phyloP scores from a whole-genome alignment of 2,797 vertebrate genomes.

The Rhinophrynus dorsalis region DNA sequence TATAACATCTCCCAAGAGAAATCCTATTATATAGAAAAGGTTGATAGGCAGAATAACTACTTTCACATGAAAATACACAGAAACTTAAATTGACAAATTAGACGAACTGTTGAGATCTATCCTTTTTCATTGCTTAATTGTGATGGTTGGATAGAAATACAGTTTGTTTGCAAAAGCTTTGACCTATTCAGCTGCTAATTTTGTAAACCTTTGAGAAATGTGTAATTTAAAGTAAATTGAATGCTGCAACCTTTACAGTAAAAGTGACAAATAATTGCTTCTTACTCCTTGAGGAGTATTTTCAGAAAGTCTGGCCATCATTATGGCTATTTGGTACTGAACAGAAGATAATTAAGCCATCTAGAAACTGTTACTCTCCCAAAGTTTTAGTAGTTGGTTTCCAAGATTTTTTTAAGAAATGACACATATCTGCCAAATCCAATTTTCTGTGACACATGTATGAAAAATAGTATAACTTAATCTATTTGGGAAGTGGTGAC shows the following conservation, averaged over 20 bases:
- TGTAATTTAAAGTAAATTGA: conserved; percentile 54
- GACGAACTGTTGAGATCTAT: conserved; percentile 27
- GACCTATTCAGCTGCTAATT: conserved; percentile 55
- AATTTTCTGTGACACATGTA: no score
- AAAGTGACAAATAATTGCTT: conserved; percentile 56
- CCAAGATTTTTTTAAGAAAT: no score
- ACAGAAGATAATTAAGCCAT: conserved; percentile 80
- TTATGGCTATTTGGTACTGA: conserved; percentile 67
- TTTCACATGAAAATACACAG: background rate
- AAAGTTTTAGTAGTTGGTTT: no score
- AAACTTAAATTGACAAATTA: conserved; percentile 40
- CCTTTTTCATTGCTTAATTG: conserved; percentile 48
- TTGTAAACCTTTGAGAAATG: conserved; percentile 50
- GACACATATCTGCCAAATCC: no score
- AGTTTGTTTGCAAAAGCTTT: conserved; percentile 53
- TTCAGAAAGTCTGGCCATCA: conserved; percentile 52
- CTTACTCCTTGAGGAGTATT: conserved; percentile 47
- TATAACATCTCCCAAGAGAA: background rate
- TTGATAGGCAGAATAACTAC: background rate
- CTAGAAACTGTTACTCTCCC: conserved; percentile 70
- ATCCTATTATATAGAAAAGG: background rate
- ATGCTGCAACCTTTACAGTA: conserved; percentile 49
- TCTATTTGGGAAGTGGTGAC: no score
- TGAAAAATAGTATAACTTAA: no score
- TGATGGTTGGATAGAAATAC: conserved; percentile 46